These are phyloP conservation scores for Dromococcyx pavoninus DNA, from an alignment of 2,797 vertebrate genomes.

Conservation along the genomic window DNA sequence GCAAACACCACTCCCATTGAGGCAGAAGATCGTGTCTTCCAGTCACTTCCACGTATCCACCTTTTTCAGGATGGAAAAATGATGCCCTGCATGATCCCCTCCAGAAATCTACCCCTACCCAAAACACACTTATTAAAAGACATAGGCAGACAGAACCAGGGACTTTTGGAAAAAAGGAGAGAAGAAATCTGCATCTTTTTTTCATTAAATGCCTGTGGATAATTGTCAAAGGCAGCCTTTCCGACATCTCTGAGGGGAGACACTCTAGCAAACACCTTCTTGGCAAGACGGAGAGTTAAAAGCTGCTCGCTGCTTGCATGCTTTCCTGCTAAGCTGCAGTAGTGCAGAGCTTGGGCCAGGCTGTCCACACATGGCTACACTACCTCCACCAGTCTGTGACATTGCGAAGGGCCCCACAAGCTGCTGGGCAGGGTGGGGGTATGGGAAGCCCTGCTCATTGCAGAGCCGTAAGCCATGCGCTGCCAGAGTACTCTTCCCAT, in stretches of 20 bases:
- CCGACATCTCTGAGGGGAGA: background rate
- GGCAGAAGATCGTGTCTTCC: background rate
- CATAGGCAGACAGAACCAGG: background rate
- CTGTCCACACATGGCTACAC: background rate
- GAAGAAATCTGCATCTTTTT: background rate
- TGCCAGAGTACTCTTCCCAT: rapidly evolving
- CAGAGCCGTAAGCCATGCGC: background rate
- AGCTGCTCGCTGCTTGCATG: rapidly evolving
- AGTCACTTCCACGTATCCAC: background rate
- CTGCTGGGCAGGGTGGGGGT: background rate
- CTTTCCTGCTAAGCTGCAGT: background rate
- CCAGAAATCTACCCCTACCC: background rate
- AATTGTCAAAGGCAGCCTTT: background rate
- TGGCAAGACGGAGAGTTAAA: background rate
- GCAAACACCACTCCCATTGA: background rate
- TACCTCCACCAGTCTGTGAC: background rate
- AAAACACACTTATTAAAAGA: background rate
- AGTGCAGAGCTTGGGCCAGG: background rate
- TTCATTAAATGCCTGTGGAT: background rate
- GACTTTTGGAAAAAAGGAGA: background rate
- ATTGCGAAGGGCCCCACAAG: background rate
- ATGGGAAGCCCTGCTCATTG: background rate
- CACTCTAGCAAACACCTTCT: rapidly evolving
- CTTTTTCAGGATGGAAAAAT: background rate
- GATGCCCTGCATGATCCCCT: rapidly evolving